Evolutionary conservation across 2,888 invertebrate species (phyloP).

Genomic region (Drosophila algonquin): DNA sequence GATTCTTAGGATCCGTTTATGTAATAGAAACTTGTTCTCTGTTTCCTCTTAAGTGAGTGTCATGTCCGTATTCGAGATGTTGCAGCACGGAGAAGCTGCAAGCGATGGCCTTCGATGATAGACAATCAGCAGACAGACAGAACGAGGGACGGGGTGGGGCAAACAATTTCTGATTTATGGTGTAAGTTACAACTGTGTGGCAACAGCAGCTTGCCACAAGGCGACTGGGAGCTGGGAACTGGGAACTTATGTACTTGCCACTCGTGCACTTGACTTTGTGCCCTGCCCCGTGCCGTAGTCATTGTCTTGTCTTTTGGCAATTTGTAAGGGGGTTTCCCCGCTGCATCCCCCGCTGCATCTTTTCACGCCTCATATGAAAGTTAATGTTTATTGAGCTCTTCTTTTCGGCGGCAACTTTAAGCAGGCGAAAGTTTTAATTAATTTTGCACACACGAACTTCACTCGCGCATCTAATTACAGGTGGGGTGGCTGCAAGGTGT

Average conservation of each 20-base stretch:
- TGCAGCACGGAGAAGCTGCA: constrained; percentile 2
- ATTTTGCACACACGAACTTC: constrained; percentile 66
- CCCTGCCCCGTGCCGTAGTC: constrained; percentile 12
- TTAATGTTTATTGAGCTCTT: constrained; percentile 39
- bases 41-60: neutral
- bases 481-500: constrained; percentile 42
- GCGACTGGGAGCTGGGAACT: constrained; percentile 7
- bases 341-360: constrained; percentile 17
- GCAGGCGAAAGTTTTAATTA: constrained; percentile 74
- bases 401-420: constrained; percentile 54
- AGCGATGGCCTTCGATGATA: constrained; percentile 69
- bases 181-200: constrained; percentile 54
- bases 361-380: constrained; percentile 54
- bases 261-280: constrained; percentile 63
- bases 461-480: constrained; percentile 73
- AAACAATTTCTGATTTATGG: constrained; percentile 62
- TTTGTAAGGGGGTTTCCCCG: constrained; percentile 14
- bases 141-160: constrained; percentile 4
- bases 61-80: neutral
- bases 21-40: too few relatives aligned
- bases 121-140: constrained; percentile 58
- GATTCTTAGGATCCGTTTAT: too few relatives aligned
- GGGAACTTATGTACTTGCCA: constrained; percentile 51
- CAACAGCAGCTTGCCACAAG: constrained; percentile 50
- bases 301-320: constrained; percentile 24